Base-by-base conservation (phyloP, 2,797 vertebrate genomes). In the Glyptemys insculpta region DNA sequence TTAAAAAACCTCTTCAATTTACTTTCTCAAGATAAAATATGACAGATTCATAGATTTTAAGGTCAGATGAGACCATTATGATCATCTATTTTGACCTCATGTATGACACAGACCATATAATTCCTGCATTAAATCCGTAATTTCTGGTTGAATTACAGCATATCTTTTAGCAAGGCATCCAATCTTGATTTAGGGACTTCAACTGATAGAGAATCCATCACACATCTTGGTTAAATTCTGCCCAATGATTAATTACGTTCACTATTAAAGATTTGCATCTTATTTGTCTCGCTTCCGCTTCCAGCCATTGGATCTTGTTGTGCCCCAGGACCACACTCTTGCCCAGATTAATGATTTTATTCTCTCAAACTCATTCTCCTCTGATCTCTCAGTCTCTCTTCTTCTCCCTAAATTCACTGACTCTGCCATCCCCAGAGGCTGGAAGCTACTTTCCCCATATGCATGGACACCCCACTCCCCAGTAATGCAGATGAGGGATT, bases 31-130 rank as follows among this genome's bases (percentile, higher is more conserved):
- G 94, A 97, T 97, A 76, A 89, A 89, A 95, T 93, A 87, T 89
- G 97, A 97, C 95, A 97, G 95, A 95, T 92, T 93, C 96, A 96
- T 11, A 93, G 92, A 96, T 97, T 96, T 86, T 94, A 92, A 96
- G 94, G 88, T 91, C 95, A 92, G 74, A 78, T 49, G 44, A 49
- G 44, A 78, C 47, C 41, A 18, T 94, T 89, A 83, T 49, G 81
- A 94, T 95, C 93, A 97, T 94, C 79, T 86, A 92, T 90, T 96
- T 91, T 97, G 95, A 97, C 86, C 83, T 84, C 95, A 97, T 96
- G 96, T 92, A 96, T 96, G 96, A 92, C 93, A 97, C 94, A 94
- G 94, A 87, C 92, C 82, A 83, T 72, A 88, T 25, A 57, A 65
- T 52, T 97, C 95, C 90, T 97, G 44, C 81, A 81, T 92, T 79